phyloP scores from a whole-genome alignment of 2,888 invertebrate genomes.

The Calliopum simillimum region DNA sequence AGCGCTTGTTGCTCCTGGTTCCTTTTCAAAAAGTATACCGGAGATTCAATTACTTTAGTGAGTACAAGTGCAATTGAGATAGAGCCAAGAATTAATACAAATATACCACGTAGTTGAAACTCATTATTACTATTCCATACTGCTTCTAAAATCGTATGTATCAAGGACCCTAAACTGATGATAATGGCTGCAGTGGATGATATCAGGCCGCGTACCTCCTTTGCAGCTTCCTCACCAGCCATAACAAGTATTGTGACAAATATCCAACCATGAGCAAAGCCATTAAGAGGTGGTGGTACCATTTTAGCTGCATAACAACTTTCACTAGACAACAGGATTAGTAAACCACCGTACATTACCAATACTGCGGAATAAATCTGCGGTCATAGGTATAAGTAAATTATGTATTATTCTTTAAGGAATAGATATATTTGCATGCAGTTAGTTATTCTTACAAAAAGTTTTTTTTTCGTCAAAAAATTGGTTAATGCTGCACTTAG shows the following conservation, averaged over 20 bases:
- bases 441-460: too few species aligned
- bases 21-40: slow-evolving; percentile 52
- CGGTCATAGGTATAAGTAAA: background rate
- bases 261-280: slow-evolving; percentile 57
- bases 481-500: too few species aligned
- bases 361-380: slow-evolving; percentile 50
- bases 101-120: slow-evolving; percentile 51
- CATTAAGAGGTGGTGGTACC: slow-evolving; percentile 57
- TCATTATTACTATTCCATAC: background rate
- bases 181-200: slow-evolving; percentile 47
- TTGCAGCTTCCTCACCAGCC: slow-evolving; percentile 54
- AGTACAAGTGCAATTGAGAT: slow-evolving; percentile 45
- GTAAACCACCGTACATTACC: slow-evolving; percentile 54
- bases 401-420: too few species aligned
- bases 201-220: slow-evolving; percentile 51
- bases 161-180: slow-evolving; percentile 50
- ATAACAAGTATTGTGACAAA: slow-evolving; percentile 57
- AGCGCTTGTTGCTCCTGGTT: slow-evolving; percentile 54
- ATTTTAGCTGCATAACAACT: slow-evolving; percentile 42
- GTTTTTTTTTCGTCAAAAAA: too few species aligned
- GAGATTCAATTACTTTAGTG: slow-evolving; percentile 55
- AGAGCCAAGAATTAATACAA: slow-evolving; percentile 50
- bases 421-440: too few species aligned
- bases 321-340: slow-evolving; percentile 43
- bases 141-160: slow-evolving; percentile 51